Evolutionary conservation across 2,113 vertebrate genomes (phyloP).

Genomic region (Fulica atra): DNA sequence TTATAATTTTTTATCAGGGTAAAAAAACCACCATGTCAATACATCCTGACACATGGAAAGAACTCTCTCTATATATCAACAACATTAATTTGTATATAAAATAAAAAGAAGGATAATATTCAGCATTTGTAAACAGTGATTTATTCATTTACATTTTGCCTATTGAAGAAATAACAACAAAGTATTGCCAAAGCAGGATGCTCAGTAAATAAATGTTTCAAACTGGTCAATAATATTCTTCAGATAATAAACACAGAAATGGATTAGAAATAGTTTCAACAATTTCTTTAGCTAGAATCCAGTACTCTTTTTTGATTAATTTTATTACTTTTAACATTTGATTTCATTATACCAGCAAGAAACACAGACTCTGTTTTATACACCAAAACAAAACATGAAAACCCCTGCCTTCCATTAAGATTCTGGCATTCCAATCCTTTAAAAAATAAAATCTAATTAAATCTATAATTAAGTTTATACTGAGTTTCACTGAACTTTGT

Average conservation of each 20-base stretch:
- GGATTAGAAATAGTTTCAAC: neutral
- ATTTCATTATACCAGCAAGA: neutral
- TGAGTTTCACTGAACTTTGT: neutral
- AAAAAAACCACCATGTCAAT: no score
- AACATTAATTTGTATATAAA: neutral
- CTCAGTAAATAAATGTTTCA: neutral
- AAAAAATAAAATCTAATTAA: neutral
- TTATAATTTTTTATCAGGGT: fast-evolving
- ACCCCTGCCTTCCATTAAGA: neutral
- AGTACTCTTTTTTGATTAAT: neutral
- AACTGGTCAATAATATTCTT: neutral
- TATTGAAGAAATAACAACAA: neutral
- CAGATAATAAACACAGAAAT: neutral
- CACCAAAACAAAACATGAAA: neutral
- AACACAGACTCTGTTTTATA: neutral
- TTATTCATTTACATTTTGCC: neutral
- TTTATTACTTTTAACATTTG: neutral
- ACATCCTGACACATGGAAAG: neutral
- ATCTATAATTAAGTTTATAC: neutral
- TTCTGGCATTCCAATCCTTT: neutral
- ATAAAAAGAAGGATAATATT: neutral
- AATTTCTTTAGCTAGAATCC: neutral
- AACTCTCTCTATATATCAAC: neutral
- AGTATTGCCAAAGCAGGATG: neutral
- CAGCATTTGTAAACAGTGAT: neutral